Conservation (phyloP, 2,797 vertebrate species). For the Protonibea diacanthus region DNA sequence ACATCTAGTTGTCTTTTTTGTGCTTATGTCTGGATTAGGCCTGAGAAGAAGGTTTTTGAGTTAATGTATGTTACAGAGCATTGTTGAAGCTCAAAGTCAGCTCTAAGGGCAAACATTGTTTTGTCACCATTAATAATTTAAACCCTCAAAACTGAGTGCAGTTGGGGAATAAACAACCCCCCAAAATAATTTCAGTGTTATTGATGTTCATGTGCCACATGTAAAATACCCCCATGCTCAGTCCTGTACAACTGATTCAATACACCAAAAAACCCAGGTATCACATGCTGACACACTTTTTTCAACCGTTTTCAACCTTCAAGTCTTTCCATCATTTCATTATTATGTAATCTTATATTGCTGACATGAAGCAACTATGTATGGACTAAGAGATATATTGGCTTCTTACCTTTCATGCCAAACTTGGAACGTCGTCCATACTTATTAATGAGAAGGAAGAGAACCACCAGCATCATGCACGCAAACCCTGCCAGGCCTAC, state of each 20-base stretch:
- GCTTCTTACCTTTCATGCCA: slow-evolving; percentile 94
- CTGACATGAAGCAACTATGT: background rate
- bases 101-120: too few species aligned
- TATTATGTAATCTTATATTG: background rate
- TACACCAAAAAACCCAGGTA: background rate
- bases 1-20: too few species aligned
- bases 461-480: slow-evolving; percentile 92
- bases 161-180: too few species aligned
- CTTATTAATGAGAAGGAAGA: slow-evolving; percentile 97
- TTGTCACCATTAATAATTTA: too few species aligned
- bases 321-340: background rate
- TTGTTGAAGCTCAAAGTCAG: too few species aligned
- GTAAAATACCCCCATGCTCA: background rate
- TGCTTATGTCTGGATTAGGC: too few species aligned
- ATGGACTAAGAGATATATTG: background rate
- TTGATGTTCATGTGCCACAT: background rate
- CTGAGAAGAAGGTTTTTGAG: too few species aligned
- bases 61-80: too few species aligned
- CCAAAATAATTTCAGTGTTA: too few species aligned
- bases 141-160: too few species aligned
- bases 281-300: background rate
- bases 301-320: background rate
- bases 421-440: slow-evolving; percentile 95
- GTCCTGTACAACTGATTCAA: too few species aligned
- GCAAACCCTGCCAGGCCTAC: slow-evolving; percentile 94